Percentiles rank a stretch among this genome's conserved stretches.
phyloP scores from a whole-genome alignment of 2,888 invertebrate species.

The Lepidocyrtinus sp. region DNA sequence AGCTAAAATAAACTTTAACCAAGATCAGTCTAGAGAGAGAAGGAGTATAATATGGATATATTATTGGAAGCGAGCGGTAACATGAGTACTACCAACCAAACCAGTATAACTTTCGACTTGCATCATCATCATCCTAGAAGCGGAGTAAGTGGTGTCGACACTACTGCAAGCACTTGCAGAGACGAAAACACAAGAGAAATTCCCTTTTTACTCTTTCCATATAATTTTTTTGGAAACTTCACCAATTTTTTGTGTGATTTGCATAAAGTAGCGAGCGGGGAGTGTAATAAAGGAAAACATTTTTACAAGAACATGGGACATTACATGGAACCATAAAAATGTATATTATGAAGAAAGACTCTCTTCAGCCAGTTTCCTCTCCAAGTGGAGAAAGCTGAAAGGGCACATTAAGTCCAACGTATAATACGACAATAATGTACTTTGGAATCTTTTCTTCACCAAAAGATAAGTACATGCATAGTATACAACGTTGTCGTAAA shows the following conservation, averaged over 20 bases:
- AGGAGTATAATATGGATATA: no score
- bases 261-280: conserved; percentile 58
- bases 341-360: conserved; percentile 56
- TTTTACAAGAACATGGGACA: conserved; percentile 62
- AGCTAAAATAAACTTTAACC: no score
- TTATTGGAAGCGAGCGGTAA: no score
- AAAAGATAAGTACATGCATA: conserved; percentile 25
- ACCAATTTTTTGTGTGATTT: conserved; percentile 37
- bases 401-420: not conserved
- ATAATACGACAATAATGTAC: not conserved
- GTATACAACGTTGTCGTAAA: not conserved
- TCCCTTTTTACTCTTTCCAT: not conserved
- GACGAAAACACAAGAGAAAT: not conserved
- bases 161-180: not conserved
- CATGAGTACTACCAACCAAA: no score
- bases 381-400: not conserved
- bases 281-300: conserved; percentile 62
- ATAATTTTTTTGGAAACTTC: not conserved
- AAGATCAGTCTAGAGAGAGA: no score
- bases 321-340: conserved; percentile 58
- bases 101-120: no score
- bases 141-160: not conserved
- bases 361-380: conserved; percentile 24
- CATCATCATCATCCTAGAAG: not conserved
- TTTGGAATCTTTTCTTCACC: not conserved